phyloP scores from a whole-genome alignment of 2,888 invertebrate species.

The Therioaphis trifolii region DNA sequence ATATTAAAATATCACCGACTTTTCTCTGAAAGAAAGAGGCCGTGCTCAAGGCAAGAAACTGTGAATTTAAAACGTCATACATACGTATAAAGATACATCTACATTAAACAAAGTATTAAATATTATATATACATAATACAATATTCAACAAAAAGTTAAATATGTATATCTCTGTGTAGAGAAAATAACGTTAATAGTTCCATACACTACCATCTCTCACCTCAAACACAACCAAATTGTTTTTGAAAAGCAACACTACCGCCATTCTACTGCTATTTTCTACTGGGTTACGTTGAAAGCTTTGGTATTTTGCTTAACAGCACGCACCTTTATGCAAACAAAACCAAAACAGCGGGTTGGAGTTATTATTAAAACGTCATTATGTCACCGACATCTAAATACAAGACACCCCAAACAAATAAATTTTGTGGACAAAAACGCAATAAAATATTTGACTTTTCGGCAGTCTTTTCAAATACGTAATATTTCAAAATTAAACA shows the following conservation, averaged over 20 bases:
- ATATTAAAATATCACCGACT: neutral
- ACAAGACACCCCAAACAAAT: neutral
- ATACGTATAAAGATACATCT: no score
- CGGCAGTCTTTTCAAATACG: neutral
- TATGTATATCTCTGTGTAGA: neutral
- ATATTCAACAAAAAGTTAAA: neutral
- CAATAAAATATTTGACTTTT: neutral
- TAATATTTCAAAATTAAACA: neutral
- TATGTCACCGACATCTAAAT: constrained; percentile 1
- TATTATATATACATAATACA: no score
- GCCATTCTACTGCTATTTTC: neutral
- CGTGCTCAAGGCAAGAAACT: neutral
- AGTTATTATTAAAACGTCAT: constrained; percentile 48
- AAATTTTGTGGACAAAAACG: neutral
- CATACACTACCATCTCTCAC: neutral
- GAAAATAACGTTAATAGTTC: constrained; percentile 35
- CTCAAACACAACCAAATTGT: constrained; percentile 3
- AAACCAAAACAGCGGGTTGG: neutral
- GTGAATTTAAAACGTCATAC: neutral
- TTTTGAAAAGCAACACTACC: constrained; percentile 20
- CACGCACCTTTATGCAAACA: constrained; percentile 3
- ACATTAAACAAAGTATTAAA: no score
- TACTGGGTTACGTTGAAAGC: neutral
- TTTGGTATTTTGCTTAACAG: neutral
- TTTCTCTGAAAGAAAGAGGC: neutral